Base-by-base conservation (phyloP, 2,113 vertebrate species). In the Pseudorectes ferrugineus region DNA sequence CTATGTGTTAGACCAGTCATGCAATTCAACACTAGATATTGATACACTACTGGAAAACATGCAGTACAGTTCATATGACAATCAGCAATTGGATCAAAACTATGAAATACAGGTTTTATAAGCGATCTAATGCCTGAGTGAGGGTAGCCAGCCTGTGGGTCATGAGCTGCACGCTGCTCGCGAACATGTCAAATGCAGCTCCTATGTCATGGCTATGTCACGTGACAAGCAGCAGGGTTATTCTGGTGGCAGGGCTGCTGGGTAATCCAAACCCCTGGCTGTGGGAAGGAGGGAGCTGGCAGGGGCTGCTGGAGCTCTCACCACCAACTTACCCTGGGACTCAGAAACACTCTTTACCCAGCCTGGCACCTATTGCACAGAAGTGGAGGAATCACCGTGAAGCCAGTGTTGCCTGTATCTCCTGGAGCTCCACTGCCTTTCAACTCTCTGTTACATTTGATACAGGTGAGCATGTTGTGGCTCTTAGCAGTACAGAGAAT, bases 261-360 rank as follows among this genome's bases (percentile, higher is more conserved):
- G 59, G 68, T 88, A 90, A 95, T 73, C 94, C 91, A 93, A 94
- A 88, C 83, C 92, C 90, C 78, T 66, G 78, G 81, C 82, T 85
- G 49, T 70, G 46, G 88, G 90, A 96, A 93, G 78, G 89, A 94
- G 71, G 46, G 58, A 94, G 72, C 90, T 93, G 91, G 85, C 88
- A 94, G 91, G 55, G 72, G 72, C 88, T 93, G 72, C 51, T 74
- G 72, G 36, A 96, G 72, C 26, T 88, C 85, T 85, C 85, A 92
- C 66, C 78, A 70, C 42, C 90, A 83, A 33, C 33, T 54, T 73
- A 85, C 54, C 54, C 85, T 51, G 46, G 40, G 38, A 74, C 38
- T 73, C 57, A 49, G 42, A 62, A 67, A 71, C 3, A 2, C 25
- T 48, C 42, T 65, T 35, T 79, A 75, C 43, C 59, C 70, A 83